Conservation (phyloP, 2,797 vertebrate genomes). For the Pseudomugil tenellus region DNA sequence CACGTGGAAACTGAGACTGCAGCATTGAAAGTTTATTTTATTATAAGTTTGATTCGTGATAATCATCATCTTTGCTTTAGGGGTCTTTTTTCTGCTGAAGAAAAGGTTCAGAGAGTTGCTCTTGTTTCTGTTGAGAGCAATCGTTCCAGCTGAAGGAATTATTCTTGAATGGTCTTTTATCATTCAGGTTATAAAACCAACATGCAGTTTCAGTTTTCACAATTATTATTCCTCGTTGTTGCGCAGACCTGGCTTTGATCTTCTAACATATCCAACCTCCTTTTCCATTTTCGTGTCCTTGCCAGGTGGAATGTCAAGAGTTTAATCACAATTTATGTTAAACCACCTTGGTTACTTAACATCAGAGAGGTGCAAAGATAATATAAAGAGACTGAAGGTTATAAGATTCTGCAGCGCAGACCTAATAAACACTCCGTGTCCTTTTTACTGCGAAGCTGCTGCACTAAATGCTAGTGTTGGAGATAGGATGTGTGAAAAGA, state of each 20-base stretch:
- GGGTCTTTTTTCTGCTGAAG: neutral
- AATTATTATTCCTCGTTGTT: neutral
- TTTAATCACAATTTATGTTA: conserved; percentile 2
- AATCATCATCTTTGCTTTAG: neutral
- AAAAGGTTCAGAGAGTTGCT: neutral
- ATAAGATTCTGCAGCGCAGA: conserved; percentile 36
- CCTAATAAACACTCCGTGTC: conserved; percentile 48
- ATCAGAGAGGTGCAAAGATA: neutral
- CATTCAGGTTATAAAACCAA: neutral
- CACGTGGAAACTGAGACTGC: neutral
- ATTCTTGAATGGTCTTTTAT: neutral
- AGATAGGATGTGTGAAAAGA: conserved; percentile 49
- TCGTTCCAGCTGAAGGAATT: conserved; percentile 6
- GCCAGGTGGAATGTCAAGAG: conserved; percentile 3
- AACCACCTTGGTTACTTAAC: conserved; percentile 16
- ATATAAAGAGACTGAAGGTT: conserved; percentile 35
- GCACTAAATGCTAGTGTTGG: conserved; percentile 2
- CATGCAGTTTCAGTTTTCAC: neutral
- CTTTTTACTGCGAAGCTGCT: conserved; percentile 14
- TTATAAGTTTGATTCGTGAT: neutral
- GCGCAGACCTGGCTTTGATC: conserved; percentile 8
- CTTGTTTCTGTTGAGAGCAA: conserved; percentile 2
- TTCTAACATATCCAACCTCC: neutral
- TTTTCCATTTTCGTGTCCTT: conserved; percentile 4
- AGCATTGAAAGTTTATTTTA: neutral